Evolutionary conservation across 2,888 invertebrate species (phyloP), one percentile per base, ranked within the genome.

Genomic region (Adineta ricciae): DNA sequence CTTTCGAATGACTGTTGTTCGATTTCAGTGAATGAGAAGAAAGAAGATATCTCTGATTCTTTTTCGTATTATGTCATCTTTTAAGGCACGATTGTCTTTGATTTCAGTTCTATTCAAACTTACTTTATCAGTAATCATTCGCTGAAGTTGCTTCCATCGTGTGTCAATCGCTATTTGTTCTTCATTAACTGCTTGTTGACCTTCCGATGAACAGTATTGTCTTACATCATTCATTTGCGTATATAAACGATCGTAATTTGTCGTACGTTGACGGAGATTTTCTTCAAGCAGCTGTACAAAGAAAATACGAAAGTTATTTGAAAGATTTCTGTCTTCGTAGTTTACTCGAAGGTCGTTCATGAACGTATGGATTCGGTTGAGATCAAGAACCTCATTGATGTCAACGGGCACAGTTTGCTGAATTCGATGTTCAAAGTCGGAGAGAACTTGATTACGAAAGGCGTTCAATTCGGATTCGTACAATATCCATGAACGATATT

Each of bases 111-210:
- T 50, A 50, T 50, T 50, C 14, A 32, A 21, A n/a, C 41, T 78
- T 78, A 78, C 78, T 78, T 24, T 41, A 11, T 78, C 78, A 2
- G 41, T 41, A n/a, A 78, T 41, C 8, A n/a, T 38, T 78, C n/a
- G 38, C 11, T 78, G 38, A n/a, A 78, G 41, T 41, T 78, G 41
- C 38, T 78, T 78, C 78, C 78, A 78, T 78, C 78, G 11, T 78
- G 24, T 78, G 38, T 78, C 78, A 78, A 78, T 41, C 14, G 41
- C 8, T 78, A 14, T 8, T 41, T 78, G 78, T 41, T 78, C 78
- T 38, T 78, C 41, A 78, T 41, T 38, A 32, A 78, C 21, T 41
- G 14, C 7, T n/a, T 32, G 78, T 38, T 78, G 38, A 41, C 78
- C 78, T 41, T 78, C 78, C 0, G n/a, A 9, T 78, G 78, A 41